Evolutionary conservation across 2,113 vertebrate species (phyloP).

Genomic region (Sinocyclocheilus grahami): DNA sequence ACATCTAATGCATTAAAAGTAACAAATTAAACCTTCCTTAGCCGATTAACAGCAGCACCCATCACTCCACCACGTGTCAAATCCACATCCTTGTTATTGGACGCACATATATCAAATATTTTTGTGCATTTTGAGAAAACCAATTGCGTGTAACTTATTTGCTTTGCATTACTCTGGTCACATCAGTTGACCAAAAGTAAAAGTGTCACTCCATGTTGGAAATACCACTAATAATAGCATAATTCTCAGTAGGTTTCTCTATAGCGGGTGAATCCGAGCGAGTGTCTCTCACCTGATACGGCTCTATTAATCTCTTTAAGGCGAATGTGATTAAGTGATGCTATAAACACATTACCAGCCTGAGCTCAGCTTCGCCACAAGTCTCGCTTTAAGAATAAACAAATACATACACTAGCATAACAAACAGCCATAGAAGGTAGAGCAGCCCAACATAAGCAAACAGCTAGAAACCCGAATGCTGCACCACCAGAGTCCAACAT

Average conservation of each 20-base stretch:
- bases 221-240: neutral
- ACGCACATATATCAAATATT: too few relatives aligned
- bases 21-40: too few relatives aligned
- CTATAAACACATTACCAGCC: slow-evolving; percentile 9
- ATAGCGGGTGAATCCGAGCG: too few relatives aligned
- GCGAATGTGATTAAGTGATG: slow-evolving; percentile 23
- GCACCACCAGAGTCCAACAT: neutral
- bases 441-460: neutral
- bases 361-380: neutral
- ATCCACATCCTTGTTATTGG: too few relatives aligned
- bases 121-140: too few relatives aligned
- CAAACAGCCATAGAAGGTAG: neutral
- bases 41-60: too few relatives aligned
- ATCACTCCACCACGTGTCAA: too few relatives aligned
- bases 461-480: neutral
- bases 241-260: neutral
- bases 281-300: neutral
- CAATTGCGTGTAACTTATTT: too few relatives aligned
- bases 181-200: too few relatives aligned
- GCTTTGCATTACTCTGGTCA: too few relatives aligned
- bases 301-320: slow-evolving; percentile 7
- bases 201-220: neutral
- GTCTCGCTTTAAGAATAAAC: neutral
- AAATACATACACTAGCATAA: neutral
- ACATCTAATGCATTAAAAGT: neutral